Evolutionary conservation across 35 echinoderm and acorn worm species (phyloP), one percentile per base, ranked within the genome.

Genomic region (Stichopus chloronotus): DNA sequence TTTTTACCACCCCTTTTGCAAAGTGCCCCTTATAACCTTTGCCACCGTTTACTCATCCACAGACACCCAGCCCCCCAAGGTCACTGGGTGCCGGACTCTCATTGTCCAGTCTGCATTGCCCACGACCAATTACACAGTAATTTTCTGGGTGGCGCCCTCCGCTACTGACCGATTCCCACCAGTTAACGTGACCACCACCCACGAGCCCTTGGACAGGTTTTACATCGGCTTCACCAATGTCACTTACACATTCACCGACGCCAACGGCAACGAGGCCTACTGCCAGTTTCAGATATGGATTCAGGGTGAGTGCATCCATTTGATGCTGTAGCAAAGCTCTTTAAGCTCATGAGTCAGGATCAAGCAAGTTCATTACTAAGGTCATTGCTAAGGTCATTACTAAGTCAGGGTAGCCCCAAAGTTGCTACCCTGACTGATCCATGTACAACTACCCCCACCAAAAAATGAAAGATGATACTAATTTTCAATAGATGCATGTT

Each of bases 191-290:
- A 85, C 63, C 3, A 65, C 8, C 7, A 92, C 55, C 19, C 91
- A 92, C 43, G 53, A 12, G 8, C 80, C 91, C 1, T 53, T 53
- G 13, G 91, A 92, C 60, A 4, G 52, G 12, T 92, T 92, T 57
- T 92, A 84, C 52, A 92, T 92, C 23, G 91, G 91, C 16, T 71
- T 9, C 58, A 84, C 79, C 12, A 59, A 84, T 3, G 80, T 92
- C 20, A 83, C 22, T 4, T 92, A 92, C 59, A 92, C 79, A 2
- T 81, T 83, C 24, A 92, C 91, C 4, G 91, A 92, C 72, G 79
- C 61, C 2, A 83, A 71, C 55, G 79, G 81, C 11, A 92, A 92
- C 57, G n/a, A 65, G 59, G 91, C 91, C 4, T 65, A 25, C 68
- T 92, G 91, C 53, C 54, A 9, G 4, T 92, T 92, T 52, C 20